A percentile compares a stretch with the other conserved stretches of the same genome.
Evolutionary conservation across 2,888 invertebrate genomes (phyloP).

Genomic region (Drosophila ezoana): DNA sequence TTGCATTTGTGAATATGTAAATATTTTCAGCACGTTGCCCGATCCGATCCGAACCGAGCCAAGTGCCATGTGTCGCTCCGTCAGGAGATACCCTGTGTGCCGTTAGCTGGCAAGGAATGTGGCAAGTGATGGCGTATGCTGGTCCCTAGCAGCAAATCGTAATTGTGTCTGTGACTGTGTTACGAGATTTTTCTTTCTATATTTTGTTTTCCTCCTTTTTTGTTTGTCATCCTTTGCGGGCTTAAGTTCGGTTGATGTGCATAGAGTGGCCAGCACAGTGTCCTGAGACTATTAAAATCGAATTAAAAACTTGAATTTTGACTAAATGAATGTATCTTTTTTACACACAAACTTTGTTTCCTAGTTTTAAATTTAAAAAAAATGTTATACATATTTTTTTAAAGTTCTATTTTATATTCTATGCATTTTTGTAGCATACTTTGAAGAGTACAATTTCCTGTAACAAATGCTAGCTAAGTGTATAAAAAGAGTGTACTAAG

Average conservation of each 20-base stretch:
- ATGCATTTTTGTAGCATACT: neutral
- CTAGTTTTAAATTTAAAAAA: too few species aligned
- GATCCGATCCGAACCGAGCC: conserved; percentile 49
- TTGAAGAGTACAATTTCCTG: neutral
- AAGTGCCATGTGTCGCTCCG: conserved; percentile 48
- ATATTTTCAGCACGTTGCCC: conserved; percentile 53
- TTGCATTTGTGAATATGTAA: conserved; percentile 67
- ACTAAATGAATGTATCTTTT: too few species aligned
- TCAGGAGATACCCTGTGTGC: conserved; percentile 22
- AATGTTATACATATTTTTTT: too few species aligned
- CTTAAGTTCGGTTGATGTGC: conserved; percentile 6
- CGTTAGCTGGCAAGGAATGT: conserved; percentile 18
- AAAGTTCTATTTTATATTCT: too few species aligned
- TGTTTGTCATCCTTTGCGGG: conserved; percentile 3
- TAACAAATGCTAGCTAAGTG: too few species aligned
- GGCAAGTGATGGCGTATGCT: conserved; percentile 40
- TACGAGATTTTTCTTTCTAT: conserved; percentile 45
- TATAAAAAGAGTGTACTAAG: too few species aligned
- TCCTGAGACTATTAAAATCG: too few species aligned
- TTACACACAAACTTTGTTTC: too few species aligned
- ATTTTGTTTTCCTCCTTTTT: conserved; percentile 1
- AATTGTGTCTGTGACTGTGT: conserved; percentile 62
- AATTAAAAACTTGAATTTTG: too few species aligned
- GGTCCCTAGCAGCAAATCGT: conserved; percentile 36
- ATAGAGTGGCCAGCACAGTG: conserved; percentile 22